Conservation (phyloP, 2,113 vertebrate genomes). For the Colinus virginianus region DNA sequence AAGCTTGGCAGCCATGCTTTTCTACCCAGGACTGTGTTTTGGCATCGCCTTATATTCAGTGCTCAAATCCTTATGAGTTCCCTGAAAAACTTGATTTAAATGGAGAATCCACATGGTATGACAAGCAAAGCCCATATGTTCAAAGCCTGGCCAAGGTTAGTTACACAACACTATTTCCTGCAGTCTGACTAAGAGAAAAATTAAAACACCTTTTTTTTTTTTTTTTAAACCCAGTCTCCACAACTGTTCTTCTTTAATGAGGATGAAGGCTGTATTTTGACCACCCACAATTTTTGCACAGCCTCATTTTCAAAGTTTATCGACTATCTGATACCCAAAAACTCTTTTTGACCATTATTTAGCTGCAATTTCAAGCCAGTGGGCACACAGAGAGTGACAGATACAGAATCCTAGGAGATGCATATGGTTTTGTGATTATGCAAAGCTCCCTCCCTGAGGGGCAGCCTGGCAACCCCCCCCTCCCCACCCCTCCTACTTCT, state of each 20-base stretch:
- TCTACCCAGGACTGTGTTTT: slow-evolving; percentile 11
- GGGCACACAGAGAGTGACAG: not conserved
- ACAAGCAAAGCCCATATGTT: slow-evolving; percentile 64
- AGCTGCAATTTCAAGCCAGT: not conserved
- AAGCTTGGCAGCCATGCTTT: slow-evolving; percentile 37
- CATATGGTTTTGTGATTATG: not conserved
- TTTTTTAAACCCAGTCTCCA: not conserved
- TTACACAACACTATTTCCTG: slow-evolving; percentile 38
- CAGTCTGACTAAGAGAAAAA: slow-evolving; percentile 34
- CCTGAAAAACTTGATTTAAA: slow-evolving; percentile 24
- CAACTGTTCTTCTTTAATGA: not conserved
- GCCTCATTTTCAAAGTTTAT: not conserved
- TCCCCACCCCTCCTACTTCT: not conserved
- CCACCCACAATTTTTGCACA: not conserved
- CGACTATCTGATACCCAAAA: not conserved
- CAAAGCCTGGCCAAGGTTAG: slow-evolving; percentile 58
- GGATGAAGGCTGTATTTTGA: not conserved
- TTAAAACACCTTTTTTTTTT: not conserved
- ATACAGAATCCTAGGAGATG: not conserved
- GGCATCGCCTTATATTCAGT: not conserved
- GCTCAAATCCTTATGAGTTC: slow-evolving; percentile 25
- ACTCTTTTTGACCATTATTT: not conserved
- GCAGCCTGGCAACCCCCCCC: not conserved
- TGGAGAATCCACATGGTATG: slow-evolving; percentile 27
- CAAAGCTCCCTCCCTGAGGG: not conserved